These are phyloP conservation scores for Discoglossus pictus DNA, from an alignment of 2,797 vertebrate genomes.

Conservation along the genomic window DNA sequence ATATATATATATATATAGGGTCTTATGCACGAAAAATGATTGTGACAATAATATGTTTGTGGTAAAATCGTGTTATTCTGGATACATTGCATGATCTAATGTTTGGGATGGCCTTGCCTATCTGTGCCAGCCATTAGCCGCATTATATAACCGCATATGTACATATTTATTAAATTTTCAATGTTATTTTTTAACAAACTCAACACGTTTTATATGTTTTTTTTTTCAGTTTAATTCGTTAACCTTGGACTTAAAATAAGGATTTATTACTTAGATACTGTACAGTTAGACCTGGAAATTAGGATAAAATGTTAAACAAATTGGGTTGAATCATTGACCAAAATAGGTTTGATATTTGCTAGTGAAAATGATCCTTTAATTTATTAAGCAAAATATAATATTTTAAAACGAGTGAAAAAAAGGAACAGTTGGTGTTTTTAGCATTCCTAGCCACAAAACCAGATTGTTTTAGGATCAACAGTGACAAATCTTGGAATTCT, in stretches of 20 bases:
- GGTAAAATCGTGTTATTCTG: constrained; percentile 71
- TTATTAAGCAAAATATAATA: too few relatives aligned
- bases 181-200: constrained; percentile 47
- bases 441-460: not conserved
- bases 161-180: constrained; percentile 51
- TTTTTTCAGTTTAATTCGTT: constrained; percentile 23
- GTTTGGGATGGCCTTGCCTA: constrained; percentile 47
- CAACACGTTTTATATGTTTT: constrained; percentile 41
- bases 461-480: constrained; percentile 25
- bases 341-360: too few relatives aligned
- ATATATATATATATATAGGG: constrained; percentile 58
- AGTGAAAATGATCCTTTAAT: too few relatives aligned
- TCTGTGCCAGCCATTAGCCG: constrained; percentile 40
- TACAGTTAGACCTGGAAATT: too few relatives aligned
- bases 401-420: not conserved
- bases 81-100: constrained; percentile 65
- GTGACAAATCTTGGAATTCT: constrained; percentile 47
- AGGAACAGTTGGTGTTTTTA: constrained; percentile 6
- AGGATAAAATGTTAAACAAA: too few relatives aligned
- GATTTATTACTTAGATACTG: too few relatives aligned
- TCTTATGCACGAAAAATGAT: constrained; percentile 62
- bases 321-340: too few relatives aligned
- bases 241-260: not conserved
- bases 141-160: constrained; percentile 47
- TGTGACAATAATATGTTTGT: constrained; percentile 77